Conservation (phyloP, 2,888 invertebrate species). For the Drosophila helvetica region DNA sequence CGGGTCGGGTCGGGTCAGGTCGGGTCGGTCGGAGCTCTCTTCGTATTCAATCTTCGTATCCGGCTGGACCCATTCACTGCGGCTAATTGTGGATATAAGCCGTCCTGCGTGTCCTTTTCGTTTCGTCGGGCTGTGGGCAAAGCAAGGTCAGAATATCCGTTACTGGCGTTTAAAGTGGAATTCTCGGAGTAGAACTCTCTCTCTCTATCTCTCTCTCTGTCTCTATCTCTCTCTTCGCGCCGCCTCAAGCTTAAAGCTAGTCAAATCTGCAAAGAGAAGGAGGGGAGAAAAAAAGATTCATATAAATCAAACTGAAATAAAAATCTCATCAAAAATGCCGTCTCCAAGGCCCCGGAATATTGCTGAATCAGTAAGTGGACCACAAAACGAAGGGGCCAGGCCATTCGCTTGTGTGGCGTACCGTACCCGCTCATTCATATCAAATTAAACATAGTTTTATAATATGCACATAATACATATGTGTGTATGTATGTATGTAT, state of each 20-base stretch:
- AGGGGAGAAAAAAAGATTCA: slow-evolving; percentile 4
- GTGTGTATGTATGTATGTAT: no score
- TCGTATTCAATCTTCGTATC: slow-evolving; percentile 10
- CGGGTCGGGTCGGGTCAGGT: slow-evolving; percentile 5
- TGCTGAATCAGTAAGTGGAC: slow-evolving; percentile 27
- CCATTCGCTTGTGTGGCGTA: neutral
- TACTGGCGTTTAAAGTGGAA: slow-evolving; percentile 24
- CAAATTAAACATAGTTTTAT: slow-evolving; percentile 32
- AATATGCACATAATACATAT: no score
- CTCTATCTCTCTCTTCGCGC: neutral
- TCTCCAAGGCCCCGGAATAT: neutral
- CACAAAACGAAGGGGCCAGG: slow-evolving; percentile 6
- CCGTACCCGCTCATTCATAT: slow-evolving; percentile 19
- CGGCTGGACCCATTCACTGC: slow-evolving; percentile 38
- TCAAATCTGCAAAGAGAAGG: slow-evolving; percentile 20
- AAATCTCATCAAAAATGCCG: slow-evolving; percentile 25
- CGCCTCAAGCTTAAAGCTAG: slow-evolving; percentile 20
- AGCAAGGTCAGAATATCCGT: slow-evolving; percentile 31
- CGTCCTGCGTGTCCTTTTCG: slow-evolving; percentile 12
- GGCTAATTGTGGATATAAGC: slow-evolving; percentile 41
- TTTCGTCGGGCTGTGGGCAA: slow-evolving; percentile 19
- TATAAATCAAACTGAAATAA: slow-evolving; percentile 36
- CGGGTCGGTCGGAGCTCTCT: slow-evolving; percentile 15
- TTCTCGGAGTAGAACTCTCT: neutral
- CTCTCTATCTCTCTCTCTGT: no score